Percentiles rank a stretch among this genome's conserved stretches.
phyloP scores from a whole-genome alignment of 2,888 invertebrate genomes.

The Epiblema foenella region DNA sequence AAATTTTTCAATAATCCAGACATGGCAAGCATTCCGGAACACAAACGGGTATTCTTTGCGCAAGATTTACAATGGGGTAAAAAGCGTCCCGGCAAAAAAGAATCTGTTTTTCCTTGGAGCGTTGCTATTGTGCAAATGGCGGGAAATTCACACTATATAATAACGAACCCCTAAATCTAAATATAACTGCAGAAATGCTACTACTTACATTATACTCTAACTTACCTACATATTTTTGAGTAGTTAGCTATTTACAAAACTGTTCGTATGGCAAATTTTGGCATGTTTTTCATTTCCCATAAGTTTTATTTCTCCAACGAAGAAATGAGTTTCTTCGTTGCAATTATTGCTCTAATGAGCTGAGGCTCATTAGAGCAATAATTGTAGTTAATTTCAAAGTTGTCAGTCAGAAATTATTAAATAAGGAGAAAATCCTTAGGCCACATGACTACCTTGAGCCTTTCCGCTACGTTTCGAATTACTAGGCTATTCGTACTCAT shows the following conservation, averaged over 20 bases:
- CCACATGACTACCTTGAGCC: too few species aligned
- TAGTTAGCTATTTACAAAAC: neutral
- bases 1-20: constrained; percentile 54
- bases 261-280: too few species aligned
- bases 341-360: too few species aligned
- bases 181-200: neutral
- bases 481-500: too few species aligned
- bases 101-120: constrained; percentile 48
- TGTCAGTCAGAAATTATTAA: too few species aligned
- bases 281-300: too few species aligned
- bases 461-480: too few species aligned
- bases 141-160: constrained; percentile 41
- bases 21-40: constrained; percentile 54
- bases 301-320: too few species aligned
- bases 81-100: constrained; percentile 48
- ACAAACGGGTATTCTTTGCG: constrained; percentile 58
- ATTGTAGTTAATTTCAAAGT: too few species aligned
- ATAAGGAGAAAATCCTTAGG: too few species aligned
- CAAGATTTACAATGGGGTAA: constrained; percentile 61
- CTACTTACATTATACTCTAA: neutral
- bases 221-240: neutral
- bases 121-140: constrained; percentile 47
- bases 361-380: too few species aligned
- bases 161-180: constrained; percentile 21
- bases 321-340: too few species aligned